These are phyloP conservation scores for Eupithecia pulchellata DNA, from an alignment of 2,888 invertebrate species.

Conservation along the genomic window DNA sequence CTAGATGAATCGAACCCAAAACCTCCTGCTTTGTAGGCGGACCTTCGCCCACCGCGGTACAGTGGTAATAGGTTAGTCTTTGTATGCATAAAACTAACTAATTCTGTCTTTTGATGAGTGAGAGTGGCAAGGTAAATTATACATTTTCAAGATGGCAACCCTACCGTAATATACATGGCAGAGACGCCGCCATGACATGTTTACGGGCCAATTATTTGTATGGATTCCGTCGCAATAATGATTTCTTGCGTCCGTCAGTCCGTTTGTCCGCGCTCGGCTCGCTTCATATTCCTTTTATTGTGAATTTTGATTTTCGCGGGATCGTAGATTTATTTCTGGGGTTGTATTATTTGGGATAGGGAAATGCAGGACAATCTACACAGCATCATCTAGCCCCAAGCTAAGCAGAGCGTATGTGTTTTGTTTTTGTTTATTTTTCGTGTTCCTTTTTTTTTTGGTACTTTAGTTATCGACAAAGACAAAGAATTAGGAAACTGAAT, in stretches of 20 bases:
- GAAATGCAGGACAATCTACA: too few relatives aligned
- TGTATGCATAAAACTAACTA: too few relatives aligned
- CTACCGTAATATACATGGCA: constrained; percentile 81
- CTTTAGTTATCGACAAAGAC: too few relatives aligned
- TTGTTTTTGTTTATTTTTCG: too few relatives aligned
- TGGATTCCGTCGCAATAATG: constrained; percentile 84
- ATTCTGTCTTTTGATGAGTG: background rate
- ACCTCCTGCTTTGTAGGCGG: too few relatives aligned
- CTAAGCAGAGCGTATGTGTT: too few relatives aligned
- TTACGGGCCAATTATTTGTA: constrained; percentile 86
- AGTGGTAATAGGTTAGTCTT: too few relatives aligned
- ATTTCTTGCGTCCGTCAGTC: constrained; percentile 77
- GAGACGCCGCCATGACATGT: constrained; percentile 85
- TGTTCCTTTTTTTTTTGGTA: too few relatives aligned
- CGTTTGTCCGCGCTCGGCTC: constrained; percentile 50
- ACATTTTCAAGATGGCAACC: constrained; percentile 55
- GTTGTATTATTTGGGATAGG: background rate
- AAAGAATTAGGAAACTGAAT: too few relatives aligned
- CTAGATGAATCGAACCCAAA: too few relatives aligned
- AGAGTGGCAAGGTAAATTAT: background rate
- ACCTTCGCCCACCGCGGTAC: too few relatives aligned
- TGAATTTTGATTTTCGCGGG: constrained; percentile 71
- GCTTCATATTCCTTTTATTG: constrained; percentile 71
- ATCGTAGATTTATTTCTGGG: constrained; percentile 62
- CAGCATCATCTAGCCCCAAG: too few relatives aligned